Conservation (phyloP, 2,888 invertebrate genomes). For the Chrysotoxum bicinctum region DNA sequence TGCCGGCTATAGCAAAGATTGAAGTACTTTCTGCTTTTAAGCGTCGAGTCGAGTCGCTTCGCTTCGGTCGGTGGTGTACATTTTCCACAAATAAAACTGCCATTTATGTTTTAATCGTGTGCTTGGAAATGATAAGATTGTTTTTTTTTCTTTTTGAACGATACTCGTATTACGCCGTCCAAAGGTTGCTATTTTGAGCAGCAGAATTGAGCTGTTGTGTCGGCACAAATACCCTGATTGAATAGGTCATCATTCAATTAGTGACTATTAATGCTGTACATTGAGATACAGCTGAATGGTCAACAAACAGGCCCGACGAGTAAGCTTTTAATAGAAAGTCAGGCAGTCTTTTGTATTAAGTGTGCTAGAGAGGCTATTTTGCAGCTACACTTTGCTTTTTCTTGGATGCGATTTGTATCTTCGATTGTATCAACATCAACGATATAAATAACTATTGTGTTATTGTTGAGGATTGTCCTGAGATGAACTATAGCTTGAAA, state of each 20-base stretch:
- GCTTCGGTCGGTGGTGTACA: not conserved
- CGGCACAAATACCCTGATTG: conserved; percentile 58
- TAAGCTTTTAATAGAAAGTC: not conserved
- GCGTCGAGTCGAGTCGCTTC: too few relatives aligned
- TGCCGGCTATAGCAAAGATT: not conserved
- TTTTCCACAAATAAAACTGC: not conserved
- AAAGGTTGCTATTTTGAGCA: conserved; percentile 33
- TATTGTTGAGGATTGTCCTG: too few relatives aligned
- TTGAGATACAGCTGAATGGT: conserved; percentile 17
- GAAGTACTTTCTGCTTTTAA: not conserved
- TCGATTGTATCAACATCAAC: too few relatives aligned
- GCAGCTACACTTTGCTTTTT: too few relatives aligned
- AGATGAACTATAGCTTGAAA: too few relatives aligned
- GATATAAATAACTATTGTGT: too few relatives aligned
- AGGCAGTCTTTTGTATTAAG: not conserved
- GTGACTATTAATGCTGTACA: conserved; percentile 53
- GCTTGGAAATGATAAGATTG: not conserved
- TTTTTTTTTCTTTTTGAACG: not conserved
- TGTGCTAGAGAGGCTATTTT: too few relatives aligned
- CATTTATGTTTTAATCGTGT: not conserved
- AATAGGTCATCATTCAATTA: conserved; percentile 70
- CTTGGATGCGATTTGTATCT: too few relatives aligned
- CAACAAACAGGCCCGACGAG: not conserved
- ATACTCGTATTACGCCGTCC: not conserved
- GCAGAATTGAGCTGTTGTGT: conserved; percentile 39